Percentiles rank a stretch among this genome's conserved stretches.
Conservation (phyloP, 2,797 vertebrate species). For the Cirrhinus molitorella region DNA sequence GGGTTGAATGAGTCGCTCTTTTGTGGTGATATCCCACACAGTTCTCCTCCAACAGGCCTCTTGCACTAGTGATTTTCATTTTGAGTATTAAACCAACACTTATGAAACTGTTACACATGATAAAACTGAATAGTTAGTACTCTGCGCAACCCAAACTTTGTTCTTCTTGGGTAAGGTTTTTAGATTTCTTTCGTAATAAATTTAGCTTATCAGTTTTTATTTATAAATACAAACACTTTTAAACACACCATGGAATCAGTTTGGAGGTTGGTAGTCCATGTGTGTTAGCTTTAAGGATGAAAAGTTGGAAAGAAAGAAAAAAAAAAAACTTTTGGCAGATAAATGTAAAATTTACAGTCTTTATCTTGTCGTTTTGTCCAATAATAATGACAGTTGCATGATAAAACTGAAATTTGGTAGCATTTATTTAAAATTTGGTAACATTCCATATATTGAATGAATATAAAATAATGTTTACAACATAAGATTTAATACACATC, state of each 20-base stretch:
- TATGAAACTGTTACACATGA: background rate
- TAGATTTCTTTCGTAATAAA: background rate
- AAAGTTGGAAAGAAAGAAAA: background rate
- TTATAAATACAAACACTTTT: background rate
- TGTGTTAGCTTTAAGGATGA: background rate
- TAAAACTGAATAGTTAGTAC: background rate
- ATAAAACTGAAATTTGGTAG: too few relatives aligned
- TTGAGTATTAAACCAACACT: background rate
- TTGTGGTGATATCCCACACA: conserved; percentile 27
- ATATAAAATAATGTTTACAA: background rate
- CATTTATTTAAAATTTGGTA: background rate
- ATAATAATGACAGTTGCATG: too few relatives aligned
- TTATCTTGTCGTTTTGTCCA: background rate
- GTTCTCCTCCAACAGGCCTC: background rate
- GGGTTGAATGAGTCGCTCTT: conserved; percentile 28
- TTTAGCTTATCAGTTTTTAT: background rate
- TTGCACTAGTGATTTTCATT: background rate
- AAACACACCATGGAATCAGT: background rate
- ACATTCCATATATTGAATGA: background rate
- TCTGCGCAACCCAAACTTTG: background rate
- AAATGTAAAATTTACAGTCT: background rate
- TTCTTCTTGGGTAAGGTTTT: background rate
- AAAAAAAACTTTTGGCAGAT: background rate
- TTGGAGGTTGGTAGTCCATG: background rate
- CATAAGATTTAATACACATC: too few relatives aligned